These are phyloP conservation scores for Lepisosteus oculatus DNA, from an alignment of 2,113 vertebrate species.

Conservation along the genomic window DNA sequence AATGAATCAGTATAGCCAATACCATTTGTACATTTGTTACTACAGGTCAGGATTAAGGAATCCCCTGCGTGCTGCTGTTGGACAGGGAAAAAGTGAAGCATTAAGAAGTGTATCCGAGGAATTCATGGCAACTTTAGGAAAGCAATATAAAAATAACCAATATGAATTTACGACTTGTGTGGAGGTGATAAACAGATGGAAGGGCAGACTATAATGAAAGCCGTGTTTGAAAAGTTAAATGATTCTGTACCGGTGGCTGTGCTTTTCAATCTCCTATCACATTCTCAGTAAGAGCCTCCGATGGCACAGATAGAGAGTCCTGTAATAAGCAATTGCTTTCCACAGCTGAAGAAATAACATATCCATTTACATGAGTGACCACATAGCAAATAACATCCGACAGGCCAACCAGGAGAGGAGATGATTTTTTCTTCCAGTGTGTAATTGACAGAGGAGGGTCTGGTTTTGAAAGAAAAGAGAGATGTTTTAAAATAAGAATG, in stretches of 20 bases:
- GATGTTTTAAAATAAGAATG: conserved; percentile 20
- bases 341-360: conserved; percentile 6
- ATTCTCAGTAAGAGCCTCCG: conserved; percentile 1
- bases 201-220: not conserved
- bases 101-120: too few relatives aligned
- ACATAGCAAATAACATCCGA: conserved; percentile 23
- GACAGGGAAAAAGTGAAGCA: too few relatives aligned
- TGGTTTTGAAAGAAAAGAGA: conserved; percentile 29
- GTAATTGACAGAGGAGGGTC: conserved; percentile 28
- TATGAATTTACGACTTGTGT: not conserved
- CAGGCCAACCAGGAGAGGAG: conserved; percentile 23
- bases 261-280: not conserved
- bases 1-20: too few relatives aligned
- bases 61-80: too few relatives aligned
- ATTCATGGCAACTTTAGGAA: too few relatives aligned
- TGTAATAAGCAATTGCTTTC: conserved; percentile 1
- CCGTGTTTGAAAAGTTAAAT: not conserved
- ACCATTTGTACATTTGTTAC: too few relatives aligned
- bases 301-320: not conserved
- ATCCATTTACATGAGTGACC: conserved; percentile 25
- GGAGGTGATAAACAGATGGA: conserved; percentile 1
- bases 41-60: too few relatives aligned
- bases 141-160: not conserved
- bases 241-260: not conserved
- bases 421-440: conserved; percentile 18